A percentile compares a stretch with the other conserved stretches of the same genome.
phyloP scores from a whole-genome alignment of 2,888 invertebrate genomes.

The Drosophila limbata region DNA sequence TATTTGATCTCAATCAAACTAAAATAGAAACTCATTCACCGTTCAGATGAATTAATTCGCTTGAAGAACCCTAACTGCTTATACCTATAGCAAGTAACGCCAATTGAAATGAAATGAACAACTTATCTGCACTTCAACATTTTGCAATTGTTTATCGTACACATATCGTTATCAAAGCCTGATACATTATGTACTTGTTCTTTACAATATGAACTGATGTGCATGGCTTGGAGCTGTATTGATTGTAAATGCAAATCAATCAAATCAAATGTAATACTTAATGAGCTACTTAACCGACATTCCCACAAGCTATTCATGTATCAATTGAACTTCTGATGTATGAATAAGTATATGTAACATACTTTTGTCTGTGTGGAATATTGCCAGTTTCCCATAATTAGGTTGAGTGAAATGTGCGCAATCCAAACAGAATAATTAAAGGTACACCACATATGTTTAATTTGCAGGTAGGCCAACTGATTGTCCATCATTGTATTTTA shows the following conservation, averaged over 20 bases:
- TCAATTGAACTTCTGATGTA: conserved; percentile 10
- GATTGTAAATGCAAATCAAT: conserved; percentile 39
- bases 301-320: conserved; percentile 30
- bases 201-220: conserved; percentile 1
- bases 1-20: neutral
- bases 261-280: conserved; percentile 51
- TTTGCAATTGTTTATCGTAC: neutral
- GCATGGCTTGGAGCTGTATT: conserved; percentile 22
- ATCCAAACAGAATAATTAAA: conserved; percentile 52
- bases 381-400: conserved; percentile 50
- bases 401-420: conserved; percentile 59
- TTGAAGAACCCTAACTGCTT: neutral
- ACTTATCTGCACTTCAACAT: neutral
- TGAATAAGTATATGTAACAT: conserved; percentile 19
- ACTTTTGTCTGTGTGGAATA: conserved; percentile 4
- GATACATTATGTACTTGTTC: neutral
- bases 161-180: neutral
- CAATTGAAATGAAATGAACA: neutral
- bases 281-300: conserved; percentile 72
- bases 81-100: neutral
- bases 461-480: conserved; percentile 15
- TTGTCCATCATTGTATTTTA: neutral
- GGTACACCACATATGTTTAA: conserved; percentile 23
- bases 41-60: neutral
- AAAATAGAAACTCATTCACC: neutral